Conservation (phyloP, 1,140 invertebrate genomes). For the Asobara japonica region DNA sequence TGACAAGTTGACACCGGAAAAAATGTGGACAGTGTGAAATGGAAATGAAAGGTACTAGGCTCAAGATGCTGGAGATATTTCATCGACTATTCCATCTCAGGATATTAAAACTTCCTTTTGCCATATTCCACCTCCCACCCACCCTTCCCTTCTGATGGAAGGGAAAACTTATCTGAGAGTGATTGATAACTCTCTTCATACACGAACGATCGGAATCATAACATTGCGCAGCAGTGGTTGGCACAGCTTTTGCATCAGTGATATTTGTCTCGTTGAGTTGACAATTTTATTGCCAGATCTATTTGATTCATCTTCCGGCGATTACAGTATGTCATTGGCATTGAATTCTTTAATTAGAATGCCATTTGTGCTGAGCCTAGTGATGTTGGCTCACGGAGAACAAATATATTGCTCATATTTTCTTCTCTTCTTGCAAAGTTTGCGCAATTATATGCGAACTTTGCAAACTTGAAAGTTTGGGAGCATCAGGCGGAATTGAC, state of each 20-base stretch:
- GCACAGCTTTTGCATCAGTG: neutral
- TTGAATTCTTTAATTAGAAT: constrained; percentile 49
- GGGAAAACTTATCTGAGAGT: neutral
- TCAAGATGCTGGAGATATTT: constrained; percentile 35
- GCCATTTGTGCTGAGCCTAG: neutral
- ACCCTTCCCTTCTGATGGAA: neutral
- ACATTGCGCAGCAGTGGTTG: neutral
- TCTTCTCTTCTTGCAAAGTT: no score
- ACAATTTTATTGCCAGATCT: constrained; percentile 10
- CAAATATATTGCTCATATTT: no score
- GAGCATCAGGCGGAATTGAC: no score
- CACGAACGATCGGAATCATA: neutral
- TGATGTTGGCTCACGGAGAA: neutral
- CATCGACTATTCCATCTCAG: constrained; percentile 25
- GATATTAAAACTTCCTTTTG: constrained; percentile 34
- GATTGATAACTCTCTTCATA: no score
- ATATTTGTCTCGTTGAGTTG: neutral
- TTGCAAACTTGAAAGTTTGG: no score
- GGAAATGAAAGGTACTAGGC: neutral
- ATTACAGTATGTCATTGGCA: constrained; percentile 21
- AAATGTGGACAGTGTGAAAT: neutral
- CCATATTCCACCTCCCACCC: neutral
- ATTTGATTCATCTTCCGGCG: constrained; percentile 17
- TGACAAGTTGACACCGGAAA: no score
- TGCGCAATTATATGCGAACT: no score